Evolutionary conservation across 2,888 invertebrate species (phyloP).

Genomic region (Nymphalis urticae): DNA sequence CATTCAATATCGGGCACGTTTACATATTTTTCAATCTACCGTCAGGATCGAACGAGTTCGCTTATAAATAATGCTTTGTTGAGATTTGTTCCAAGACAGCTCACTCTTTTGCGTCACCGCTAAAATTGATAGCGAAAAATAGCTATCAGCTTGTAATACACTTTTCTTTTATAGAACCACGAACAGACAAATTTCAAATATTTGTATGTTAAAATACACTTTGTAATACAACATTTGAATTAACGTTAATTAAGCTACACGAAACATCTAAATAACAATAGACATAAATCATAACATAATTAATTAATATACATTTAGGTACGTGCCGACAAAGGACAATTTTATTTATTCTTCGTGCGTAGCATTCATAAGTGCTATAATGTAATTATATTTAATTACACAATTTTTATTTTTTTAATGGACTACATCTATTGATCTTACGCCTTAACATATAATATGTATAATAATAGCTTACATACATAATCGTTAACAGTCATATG

Average conservation of each 20-base stretch:
- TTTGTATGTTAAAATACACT: not conserved
- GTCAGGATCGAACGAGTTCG: conserved; percentile 54
- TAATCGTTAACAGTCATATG: not conserved
- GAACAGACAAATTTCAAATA: not conserved
- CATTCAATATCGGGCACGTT: conserved; percentile 69
- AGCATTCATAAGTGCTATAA: not conserved
- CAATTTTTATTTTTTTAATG: not conserved
- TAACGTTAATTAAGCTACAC: conserved; percentile 1
- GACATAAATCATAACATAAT: conserved; percentile 11
- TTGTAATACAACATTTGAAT: conserved; percentile 3
- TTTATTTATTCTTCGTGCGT: conserved; percentile 7
- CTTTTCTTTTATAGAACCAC: not conserved
- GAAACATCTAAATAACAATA: conserved; percentile 1
- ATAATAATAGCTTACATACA: too few species aligned
- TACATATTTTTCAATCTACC: conserved; percentile 75
- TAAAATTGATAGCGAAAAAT: conserved; percentile 24
- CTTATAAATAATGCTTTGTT: conserved; percentile 45
- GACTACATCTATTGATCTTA: not conserved
- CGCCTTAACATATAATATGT: too few species aligned
- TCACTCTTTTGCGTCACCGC: conserved; percentile 16
- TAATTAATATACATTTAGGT: conserved; percentile 4
- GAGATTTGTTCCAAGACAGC: conserved; percentile 22
- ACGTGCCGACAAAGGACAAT: not conserved
- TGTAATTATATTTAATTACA: not conserved
- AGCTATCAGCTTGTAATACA: not conserved